These are phyloP conservation scores for Microcebus griseorufus DNA, from an alignment of 2,113 vertebrate genomes.

Conservation along the genomic window DNA sequence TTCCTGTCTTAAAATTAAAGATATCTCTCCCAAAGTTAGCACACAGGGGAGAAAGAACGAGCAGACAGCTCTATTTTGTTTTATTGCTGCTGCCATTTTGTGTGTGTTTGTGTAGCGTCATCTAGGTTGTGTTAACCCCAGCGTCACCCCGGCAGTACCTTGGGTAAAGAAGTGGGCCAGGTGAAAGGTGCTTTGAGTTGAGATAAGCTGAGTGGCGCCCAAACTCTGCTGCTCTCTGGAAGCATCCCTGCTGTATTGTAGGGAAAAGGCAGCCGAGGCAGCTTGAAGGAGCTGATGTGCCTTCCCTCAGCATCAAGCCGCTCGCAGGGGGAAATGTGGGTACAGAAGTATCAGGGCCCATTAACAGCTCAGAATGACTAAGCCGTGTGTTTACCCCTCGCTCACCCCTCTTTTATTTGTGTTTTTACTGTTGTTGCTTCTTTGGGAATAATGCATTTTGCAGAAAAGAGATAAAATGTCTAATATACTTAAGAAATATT, in stretches of 20 bases:
- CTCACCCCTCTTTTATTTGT: not conserved
- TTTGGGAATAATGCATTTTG: not conserved
- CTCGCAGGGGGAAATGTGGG: rapidly evolving
- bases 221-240: not conserved
- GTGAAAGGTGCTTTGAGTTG: not conserved
- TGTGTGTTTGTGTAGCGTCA: not conserved
- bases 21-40: not conserved
- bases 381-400: not conserved
- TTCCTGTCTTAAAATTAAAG: not conserved
- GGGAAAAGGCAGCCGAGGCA: not conserved
- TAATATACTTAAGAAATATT: not conserved
- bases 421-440: not conserved
- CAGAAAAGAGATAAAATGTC: not conserved
- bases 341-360: not conserved
- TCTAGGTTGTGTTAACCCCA: not conserved
- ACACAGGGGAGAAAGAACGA: not conserved
- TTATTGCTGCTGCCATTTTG: not conserved
- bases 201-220: not conserved
- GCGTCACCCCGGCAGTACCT: rapidly evolving
- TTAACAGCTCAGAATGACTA: not conserved
- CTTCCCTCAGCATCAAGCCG: rapidly evolving
- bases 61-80: rapidly evolving
- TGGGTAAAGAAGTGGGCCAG: not conserved
- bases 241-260: rapidly evolving
- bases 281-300: rapidly evolving